Percentiles rank a stretch among this genome's conserved stretches.
Conservation (phyloP, 1,140 invertebrate genomes). For the Lucilia cuprina region DNA sequence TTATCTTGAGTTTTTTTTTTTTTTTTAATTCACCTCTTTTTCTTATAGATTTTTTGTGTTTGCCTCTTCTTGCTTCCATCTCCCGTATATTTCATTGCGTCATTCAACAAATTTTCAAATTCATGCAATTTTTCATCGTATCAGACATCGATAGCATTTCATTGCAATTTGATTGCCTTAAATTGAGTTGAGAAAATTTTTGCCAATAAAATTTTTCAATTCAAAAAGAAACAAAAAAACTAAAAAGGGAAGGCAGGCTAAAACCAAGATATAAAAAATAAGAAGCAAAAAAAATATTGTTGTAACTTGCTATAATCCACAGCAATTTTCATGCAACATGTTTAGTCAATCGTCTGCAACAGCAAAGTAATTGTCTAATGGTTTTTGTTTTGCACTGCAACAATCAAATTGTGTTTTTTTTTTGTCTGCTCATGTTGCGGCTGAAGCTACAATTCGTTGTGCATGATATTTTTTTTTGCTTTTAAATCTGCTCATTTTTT, state of each 20-base stretch:
- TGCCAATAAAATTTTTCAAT: neutral
- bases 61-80: neutral
- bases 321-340: neutral
- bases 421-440: neutral
- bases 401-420: no score
- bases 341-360: neutral
- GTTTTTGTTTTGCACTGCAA: conserved; percentile 16
- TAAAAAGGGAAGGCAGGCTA: neutral
- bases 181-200: conserved; percentile 9
- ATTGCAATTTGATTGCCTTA: conserved; percentile 31
- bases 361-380: conserved; percentile 28
- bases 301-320: conserved; percentile 18
- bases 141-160: conserved; percentile 33
- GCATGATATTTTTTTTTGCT: conserved; percentile 8
- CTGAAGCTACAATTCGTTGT: conserved; percentile 30
- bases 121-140: conserved; percentile 32
- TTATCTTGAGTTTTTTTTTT: neutral
- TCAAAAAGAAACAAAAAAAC: neutral
- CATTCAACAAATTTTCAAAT: conserved; percentile 34
- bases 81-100: conserved; percentile 20
- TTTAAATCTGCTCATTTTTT: neutral
- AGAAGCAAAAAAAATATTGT: neutral
- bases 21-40: neutral
- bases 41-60: neutral
- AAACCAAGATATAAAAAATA: no score